phyloP scores from a whole-genome alignment of 2,797 vertebrate species.

The Coluber constrictor region DNA sequence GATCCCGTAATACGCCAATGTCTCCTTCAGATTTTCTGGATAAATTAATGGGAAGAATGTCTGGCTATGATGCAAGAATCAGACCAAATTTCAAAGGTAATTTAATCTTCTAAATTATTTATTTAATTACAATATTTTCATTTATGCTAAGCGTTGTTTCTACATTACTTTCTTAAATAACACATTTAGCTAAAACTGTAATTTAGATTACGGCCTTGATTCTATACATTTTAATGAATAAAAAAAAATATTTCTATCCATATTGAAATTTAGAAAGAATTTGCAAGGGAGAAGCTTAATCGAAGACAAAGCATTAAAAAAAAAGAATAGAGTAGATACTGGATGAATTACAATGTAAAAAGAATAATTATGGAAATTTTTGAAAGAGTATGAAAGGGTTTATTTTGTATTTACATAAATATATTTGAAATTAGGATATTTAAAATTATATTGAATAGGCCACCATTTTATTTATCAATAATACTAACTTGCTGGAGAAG shows the following conservation, averaged over 20 bases:
- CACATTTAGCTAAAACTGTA: background rate
- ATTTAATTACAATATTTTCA: background rate
- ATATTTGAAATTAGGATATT: background rate
- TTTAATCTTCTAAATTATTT: conserved; percentile 15
- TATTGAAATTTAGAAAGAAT: background rate
- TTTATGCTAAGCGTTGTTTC: background rate
- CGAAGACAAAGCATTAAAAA: background rate
- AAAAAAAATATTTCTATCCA: background rate
- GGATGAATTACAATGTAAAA: background rate
- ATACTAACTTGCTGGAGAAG: background rate
- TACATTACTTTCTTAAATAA: background rate
- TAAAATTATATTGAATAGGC: background rate
- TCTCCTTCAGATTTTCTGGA: conserved; percentile 88
- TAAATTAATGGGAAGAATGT: conserved; percentile 87
- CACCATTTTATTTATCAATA: background rate
- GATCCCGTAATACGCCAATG: conserved; percentile 79
- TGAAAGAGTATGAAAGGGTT: background rate
- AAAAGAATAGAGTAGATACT: background rate
- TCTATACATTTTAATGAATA: background rate
- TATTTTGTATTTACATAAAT: background rate
- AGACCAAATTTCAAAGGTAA: conserved; percentile 90
- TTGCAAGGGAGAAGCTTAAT: background rate
- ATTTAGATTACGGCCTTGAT: background rate
- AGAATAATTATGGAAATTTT: background rate
- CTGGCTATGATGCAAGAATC: conserved; percentile 87